Base-by-base conservation (phyloP, 1,140 invertebrate genomes). In the Panagrolaimus sp. region DNA sequence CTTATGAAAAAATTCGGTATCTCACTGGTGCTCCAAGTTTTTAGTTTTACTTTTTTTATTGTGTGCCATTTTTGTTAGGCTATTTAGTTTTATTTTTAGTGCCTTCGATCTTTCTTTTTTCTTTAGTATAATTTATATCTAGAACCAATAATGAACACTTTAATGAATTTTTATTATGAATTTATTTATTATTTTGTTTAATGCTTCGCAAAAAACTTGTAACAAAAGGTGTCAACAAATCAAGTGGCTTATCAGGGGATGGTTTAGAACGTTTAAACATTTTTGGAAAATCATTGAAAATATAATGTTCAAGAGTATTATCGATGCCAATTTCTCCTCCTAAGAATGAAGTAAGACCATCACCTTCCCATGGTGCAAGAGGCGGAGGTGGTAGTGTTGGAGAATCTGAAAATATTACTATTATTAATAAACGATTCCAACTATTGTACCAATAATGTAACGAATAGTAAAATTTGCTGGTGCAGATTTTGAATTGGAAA, bases 1-100 rank as follows among this genome's bases (percentile, higher is more conserved):
- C 86, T 7, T 89, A 88, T 78, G 89, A 89, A 84, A 84, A 89
- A 82, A 85, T 89, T n/a, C 79, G 89, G 55, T 85, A 84, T 73
- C 71, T 85, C 21, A 81, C 86, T 55, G 88, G 88, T 58, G 85
- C 87, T 12, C 80, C 84, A 12, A 86, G 86, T 63, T 89, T 89
- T 78, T 89, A 38, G 32, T 38, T 38, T 38, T 38, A 4, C 7
- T 2, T 38, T 38, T 38, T 38, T 38, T 38, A 38, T 38, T 4
- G 32, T 38, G 32, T 38, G 32, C 32, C 32, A 38, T 38, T 7
- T 38, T 4, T 38, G 7, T 38, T 38, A 38, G 32, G 32, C 32
- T 38, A 38, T 38, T 38, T 38, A 38, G 32, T 38, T 38, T 38
- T 38, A 38, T 38, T 38, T 38, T 38, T 38, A n/a, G 32, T 38